Percentiles rank a stretch among this genome's conserved stretches.
These are phyloP conservation scores for Verasper variegatus DNA, from an alignment of 2,113 vertebrate genomes.

Conservation along the genomic window DNA sequence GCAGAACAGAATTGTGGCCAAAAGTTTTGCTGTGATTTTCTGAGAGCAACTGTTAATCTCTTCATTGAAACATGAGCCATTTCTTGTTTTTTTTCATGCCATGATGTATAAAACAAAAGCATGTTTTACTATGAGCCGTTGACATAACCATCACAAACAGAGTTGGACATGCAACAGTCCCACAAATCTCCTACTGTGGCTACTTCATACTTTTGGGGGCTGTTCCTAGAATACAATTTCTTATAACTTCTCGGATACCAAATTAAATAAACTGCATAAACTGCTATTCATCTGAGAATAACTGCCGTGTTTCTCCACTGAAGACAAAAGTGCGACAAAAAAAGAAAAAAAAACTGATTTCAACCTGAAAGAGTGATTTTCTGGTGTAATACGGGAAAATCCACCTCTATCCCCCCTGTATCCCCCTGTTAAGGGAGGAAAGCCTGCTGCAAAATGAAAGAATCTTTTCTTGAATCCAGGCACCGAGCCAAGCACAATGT, in stretches of 20 bases:
- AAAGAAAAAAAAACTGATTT: not conserved
- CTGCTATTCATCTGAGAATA: constrained; percentile 21
- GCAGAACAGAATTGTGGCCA: too few relatives aligned
- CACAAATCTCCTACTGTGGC: not conserved
- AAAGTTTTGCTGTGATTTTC: too few relatives aligned
- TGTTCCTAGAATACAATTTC: not conserved
- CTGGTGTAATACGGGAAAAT: constrained; percentile 57
- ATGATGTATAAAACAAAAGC: too few relatives aligned
- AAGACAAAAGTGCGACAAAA: constrained; percentile 33
- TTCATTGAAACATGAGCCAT: too few relatives aligned
- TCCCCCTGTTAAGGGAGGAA: constrained; percentile 55
- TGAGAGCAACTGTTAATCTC: too few relatives aligned
- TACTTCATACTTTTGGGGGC: not conserved
- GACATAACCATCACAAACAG: not conserved
- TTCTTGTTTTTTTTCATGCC: too few relatives aligned
- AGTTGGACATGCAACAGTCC: not conserved
- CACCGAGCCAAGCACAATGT: constrained; percentile 63
- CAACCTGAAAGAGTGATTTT: constrained; percentile 51
- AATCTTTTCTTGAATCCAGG: constrained; percentile 66
- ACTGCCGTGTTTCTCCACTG: constrained; percentile 23
- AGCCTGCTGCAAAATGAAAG: constrained; percentile 58
- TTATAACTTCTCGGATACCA: not conserved
- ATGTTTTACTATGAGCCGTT: too few relatives aligned
- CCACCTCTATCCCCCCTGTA: constrained; percentile 31
- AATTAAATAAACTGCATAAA: constrained; percentile 29